Base-by-base conservation (phyloP, 2,797 vertebrate species). In the Falco rusticolus region DNA sequence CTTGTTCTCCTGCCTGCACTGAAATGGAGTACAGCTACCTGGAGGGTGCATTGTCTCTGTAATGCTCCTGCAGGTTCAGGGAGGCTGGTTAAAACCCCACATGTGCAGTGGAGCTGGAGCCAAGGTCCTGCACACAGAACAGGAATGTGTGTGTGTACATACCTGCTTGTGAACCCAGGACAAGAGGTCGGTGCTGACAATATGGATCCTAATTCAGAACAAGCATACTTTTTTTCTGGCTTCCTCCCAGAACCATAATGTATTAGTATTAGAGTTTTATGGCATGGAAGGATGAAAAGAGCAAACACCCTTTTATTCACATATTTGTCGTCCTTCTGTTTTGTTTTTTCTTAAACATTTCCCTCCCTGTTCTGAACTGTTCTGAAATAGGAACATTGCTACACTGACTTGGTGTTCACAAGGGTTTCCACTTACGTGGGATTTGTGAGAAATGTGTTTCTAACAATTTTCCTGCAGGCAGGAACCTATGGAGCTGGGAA, bases 61-160 rank as follows among this genome's bases (percentile, higher is more conserved):
- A 57, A 18, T 5, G 8, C 50, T 29, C 24, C 25, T 64, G 54
- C 84, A 15, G 31, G 1, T 11, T 34, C 19, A 22, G 24, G 21
- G 64, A 76, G 54, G 8, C 20, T 15, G 10, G 9, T 29, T 51
- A 25, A 45, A 90, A 61, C 19, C 2, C 7, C 63, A 34, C 20
- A 10, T 0, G 0, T 34, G 3, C 5, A 11, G 51, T 9, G 31
- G 14, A 47, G 16, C 15, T 43, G 31, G 14, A 47, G 16, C 15
- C 48, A 18, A n/a, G 60, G 76, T 33, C n/a, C n/a, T 29, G 31
- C 47, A 39, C 4, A 14, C 20, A 50, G 20, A 59, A 4, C 26
- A 59, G 60, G 34, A 37, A 41, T 10, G 3, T 7, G 3, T 0
- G 2, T 12, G 9, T 70, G 37, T 31, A 25, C 0, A 0, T 18